Base-by-base conservation (phyloP, 2,888 invertebrate species). In the Sericinus montela region DNA sequence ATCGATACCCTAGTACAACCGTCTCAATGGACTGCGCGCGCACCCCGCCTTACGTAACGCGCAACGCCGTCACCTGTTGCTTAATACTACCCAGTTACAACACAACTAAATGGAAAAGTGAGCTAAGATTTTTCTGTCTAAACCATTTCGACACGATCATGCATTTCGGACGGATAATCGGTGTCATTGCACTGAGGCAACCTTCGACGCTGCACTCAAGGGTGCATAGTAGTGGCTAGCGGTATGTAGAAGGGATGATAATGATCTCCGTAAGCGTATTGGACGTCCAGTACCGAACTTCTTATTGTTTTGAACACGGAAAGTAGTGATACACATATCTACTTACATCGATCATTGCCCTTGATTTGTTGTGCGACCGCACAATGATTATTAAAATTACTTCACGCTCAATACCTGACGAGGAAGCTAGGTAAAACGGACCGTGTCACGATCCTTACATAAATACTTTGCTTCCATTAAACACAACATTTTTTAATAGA, bases 171-270 rank as follows among this genome's bases (percentile, higher is more conserved):
- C 69, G 83, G 76, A 56, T 80, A 62, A 54, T 58, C 62, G 71
- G 72, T 71, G 87, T 86, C 87, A 88, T 74, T 85, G 87, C 84
- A 86, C 87, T 68, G 67, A 63, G 62, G 72, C 85, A 87, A 86
- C 87, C 86, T 87, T 87, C 85, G 81, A 42, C 63, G 71, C 60
- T 85, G 86, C 86, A 82, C 86, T 86, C 86, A 87, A 87, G 86
- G 86, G 85, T 85, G 86, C 84, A 85, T 82, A 81, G 81, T 79
- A 76, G 72, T 65, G 67, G 68, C 62, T 64, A 68, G 68, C 60
- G 64, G 49, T 50, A 30, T 45, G 50, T 67, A 67, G 62, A 5
- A 60, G 56, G 65, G 67, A 75, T 80, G 80, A 78, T 84, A 84
- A 83, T 82, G 78, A 84, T 83, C 83, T 83, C 81, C 75, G 79